Conservation (phyloP, 1,140 invertebrate species). For the Papilio dardanus region DNA sequence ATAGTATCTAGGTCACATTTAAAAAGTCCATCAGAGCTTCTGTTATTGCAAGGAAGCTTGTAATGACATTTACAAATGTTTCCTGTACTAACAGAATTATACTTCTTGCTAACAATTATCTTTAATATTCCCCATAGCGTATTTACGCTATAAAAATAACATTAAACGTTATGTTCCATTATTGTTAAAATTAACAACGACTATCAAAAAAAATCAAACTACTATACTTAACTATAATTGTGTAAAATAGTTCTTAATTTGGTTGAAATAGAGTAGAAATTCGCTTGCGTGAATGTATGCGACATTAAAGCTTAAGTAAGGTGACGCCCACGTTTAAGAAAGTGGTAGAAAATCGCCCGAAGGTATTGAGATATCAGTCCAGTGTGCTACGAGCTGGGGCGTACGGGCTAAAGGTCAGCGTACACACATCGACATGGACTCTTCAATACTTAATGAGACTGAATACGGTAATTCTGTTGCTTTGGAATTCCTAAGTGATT, state of each 20-base stretch:
- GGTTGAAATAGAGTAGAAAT: neutral
- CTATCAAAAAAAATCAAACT: neutral
- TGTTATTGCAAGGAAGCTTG: neutral
- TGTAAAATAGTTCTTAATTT: neutral
- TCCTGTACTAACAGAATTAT: neutral
- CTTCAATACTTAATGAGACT: constrained; percentile 9
- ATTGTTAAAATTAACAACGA: constrained; percentile 13
- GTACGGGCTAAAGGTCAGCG: constrained; percentile 12
- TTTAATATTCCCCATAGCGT: neutral
- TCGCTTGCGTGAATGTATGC: neutral
- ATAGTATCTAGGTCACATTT: neutral
- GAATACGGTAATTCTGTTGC: constrained; percentile 8
- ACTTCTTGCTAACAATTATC: neutral
- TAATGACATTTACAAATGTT: neutral
- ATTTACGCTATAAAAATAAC: neutral
- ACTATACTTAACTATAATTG: neutral
- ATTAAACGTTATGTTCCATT: neutral
- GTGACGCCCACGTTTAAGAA: constrained; percentile 22
- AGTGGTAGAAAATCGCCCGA: constrained; percentile 16
- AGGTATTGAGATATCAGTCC: constrained; percentile 20
- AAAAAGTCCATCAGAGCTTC: neutral
- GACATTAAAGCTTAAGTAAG: neutral
- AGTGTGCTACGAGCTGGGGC: neutral
- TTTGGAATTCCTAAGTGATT: constrained; percentile 3
- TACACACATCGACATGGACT: neutral